phyloP scores from a whole-genome alignment of 2,888 invertebrate genomes.

The Limulus polyphemus region DNA sequence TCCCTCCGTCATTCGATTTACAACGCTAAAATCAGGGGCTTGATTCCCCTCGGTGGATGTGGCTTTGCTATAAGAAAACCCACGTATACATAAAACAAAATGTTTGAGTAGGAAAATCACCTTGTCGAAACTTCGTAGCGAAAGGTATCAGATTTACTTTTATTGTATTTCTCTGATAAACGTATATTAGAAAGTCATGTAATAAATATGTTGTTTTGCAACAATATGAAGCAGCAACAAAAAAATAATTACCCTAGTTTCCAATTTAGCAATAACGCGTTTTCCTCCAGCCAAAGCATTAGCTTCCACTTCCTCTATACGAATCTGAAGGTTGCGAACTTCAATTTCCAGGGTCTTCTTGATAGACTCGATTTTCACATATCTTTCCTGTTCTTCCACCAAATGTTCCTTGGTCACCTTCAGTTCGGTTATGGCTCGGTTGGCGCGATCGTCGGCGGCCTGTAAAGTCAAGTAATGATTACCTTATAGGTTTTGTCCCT shows the following conservation, averaged over 20 bases:
- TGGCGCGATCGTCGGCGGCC: constrained; percentile 76
- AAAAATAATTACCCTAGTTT: constrained; percentile 52
- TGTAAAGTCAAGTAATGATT: constrained; percentile 27
- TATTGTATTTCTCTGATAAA: neutral
- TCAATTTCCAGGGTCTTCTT: constrained; percentile 96
- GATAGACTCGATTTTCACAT: constrained; percentile 92
- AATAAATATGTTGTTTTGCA: neutral
- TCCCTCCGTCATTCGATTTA: no score
- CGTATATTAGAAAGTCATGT: no score
- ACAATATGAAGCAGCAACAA: neutral
- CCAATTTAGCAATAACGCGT: constrained; percentile 94
- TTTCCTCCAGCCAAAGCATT: constrained; percentile 93
- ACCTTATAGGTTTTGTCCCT: neutral
- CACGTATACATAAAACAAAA: no score
- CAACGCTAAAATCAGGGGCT: no score
- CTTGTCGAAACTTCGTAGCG: neutral
- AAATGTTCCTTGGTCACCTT: constrained; percentile 86
- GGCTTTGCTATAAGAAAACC: no score
- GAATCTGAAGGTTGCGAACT: constrained; percentile 84
- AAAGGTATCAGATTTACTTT: neutral
- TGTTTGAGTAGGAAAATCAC: no score
- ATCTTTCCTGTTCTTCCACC: constrained; percentile 92
- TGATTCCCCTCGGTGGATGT: no score
- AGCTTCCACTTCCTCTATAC: constrained; percentile 90
- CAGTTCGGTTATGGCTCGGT: constrained; percentile 78